These are phyloP conservation scores for Ploceus nigricollis DNA, from an alignment of 2,113 vertebrate genomes.

Conservation along the genomic window DNA sequence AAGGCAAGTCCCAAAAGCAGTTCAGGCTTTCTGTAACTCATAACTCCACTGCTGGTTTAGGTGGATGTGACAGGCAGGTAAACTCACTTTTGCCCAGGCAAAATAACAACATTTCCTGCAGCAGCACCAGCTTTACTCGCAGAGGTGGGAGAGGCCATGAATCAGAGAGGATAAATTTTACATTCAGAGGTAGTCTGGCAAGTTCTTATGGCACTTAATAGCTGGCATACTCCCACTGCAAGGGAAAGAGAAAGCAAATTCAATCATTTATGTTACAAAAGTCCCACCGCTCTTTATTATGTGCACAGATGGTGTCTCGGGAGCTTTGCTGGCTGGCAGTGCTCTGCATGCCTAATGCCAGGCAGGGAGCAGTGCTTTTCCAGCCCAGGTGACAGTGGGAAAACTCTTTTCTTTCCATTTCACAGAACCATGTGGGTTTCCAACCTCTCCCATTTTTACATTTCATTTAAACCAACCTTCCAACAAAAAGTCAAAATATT, in stretches of 20 bases:
- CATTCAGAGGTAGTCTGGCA: constrained; percentile 44
- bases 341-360: constrained; percentile 59
- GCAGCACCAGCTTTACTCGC: background rate
- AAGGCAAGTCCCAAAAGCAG: background rate
- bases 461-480: background rate
- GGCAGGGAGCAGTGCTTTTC: constrained; percentile 6
- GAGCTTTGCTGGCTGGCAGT: constrained; percentile 55
- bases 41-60: background rate
- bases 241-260: constrained; percentile 56
- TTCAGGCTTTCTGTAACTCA: background rate
- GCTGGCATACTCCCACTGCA: constrained; percentile 52
- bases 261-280: constrained; percentile 60
- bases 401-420: background rate
- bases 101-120: background rate
- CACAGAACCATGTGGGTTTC: background rate
- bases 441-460: background rate
- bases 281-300: constrained; percentile 48
- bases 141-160: constrained; percentile 24
- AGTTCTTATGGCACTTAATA: constrained; percentile 61
- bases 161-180: constrained; percentile 25
- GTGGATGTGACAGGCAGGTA: background rate
- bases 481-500: background rate
- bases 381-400: constrained; percentile 8
- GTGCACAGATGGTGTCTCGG: constrained; percentile 53
- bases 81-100: background rate